Evolutionary conservation across 2,888 invertebrate species (phyloP), one percentile per base, ranked within the genome.

Genomic region (Mesoligia furuncula): DNA sequence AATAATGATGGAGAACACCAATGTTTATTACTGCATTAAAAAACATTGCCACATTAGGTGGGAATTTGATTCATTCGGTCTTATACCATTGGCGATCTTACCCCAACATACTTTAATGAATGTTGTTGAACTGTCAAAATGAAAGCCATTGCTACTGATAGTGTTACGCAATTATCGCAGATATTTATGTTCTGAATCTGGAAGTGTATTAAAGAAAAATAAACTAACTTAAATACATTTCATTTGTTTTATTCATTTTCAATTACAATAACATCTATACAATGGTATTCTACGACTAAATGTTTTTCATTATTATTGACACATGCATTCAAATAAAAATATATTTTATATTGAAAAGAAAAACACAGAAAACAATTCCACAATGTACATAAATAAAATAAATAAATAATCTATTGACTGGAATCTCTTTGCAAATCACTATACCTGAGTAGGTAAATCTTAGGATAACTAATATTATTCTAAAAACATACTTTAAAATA

Each of bases 201-300:
- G 3, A 24, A n/a, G 42, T 17, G 11, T 11, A 36, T 36, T 54
- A 15, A n/a, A 68, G 27, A 2, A 7, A 65, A 71, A 68, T 59
- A 62, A 71, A 80, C 17, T 11, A 57, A 65, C 51, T 77, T 59
- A 71, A 24, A 62, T 87, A 90, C 89, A 87, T 94, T 94, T 93
- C 91, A 91, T 89, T 92, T 77, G 85, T 94, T 96, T 96, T 96
- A 96, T 96, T 96, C 92, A 93, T 95, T 95, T 95, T 93, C 95
- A 96, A 96, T 94, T 96, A 96, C 96, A 96, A 95, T 97, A 97
- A 97, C 97, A 97, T 96, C 96, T 96, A 97, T 97, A 96, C 96
- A 97, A 95, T 95, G 93, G 94, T 95, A 93, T 88, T 90, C 96
- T 96, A 96, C 96, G 92, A 91, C 96, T 96, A 96, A 94, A 95